phyloP scores from a whole-genome alignment of 1,140 invertebrate species.

The Marisa cornuarietis region DNA sequence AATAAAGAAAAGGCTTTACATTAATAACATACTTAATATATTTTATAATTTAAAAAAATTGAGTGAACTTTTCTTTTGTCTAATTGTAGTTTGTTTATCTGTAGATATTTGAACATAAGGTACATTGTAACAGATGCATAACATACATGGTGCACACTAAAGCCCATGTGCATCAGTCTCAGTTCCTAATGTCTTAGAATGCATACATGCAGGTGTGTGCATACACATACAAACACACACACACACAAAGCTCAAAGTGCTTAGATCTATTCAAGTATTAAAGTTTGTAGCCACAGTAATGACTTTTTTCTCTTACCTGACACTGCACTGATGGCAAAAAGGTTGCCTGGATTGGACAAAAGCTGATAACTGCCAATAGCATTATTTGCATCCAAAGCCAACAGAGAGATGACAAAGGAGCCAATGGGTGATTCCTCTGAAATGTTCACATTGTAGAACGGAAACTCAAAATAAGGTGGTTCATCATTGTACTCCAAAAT shows the following conservation, averaged over 20 bases:
- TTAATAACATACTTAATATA: no score
- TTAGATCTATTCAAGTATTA: neutral
- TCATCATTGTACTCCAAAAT: slow-evolving; percentile 83
- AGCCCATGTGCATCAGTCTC: no score
- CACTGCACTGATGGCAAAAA: slow-evolving; percentile 75
- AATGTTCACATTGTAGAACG: slow-evolving; percentile 75
- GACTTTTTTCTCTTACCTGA: slow-evolving; percentile 59
- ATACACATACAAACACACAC: neutral
- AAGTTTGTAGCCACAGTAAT: no score
- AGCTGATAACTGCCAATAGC: slow-evolving; percentile 47
- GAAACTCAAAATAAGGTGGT: slow-evolving; percentile 68
- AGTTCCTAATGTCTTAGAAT: no score
- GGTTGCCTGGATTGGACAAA: slow-evolving; percentile 39
- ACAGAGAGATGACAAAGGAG: slow-evolving; percentile 81
- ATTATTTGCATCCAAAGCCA: slow-evolving; percentile 82
- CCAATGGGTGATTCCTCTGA: slow-evolving; percentile 86
- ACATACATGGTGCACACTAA: no score
- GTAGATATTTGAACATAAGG: no score
- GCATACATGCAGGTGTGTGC: neutral
- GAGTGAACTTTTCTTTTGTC: no score
- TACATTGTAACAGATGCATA: no score
- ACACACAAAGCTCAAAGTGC: neutral
- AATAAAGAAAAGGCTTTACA: no score
- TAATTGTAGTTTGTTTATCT: no score
- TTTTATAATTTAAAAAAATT: no score